Evolutionary conservation across 1,140 invertebrate genomes (phyloP), one percentile per base, ranked within the genome.

Genomic region (Drosophila santomea): DNA sequence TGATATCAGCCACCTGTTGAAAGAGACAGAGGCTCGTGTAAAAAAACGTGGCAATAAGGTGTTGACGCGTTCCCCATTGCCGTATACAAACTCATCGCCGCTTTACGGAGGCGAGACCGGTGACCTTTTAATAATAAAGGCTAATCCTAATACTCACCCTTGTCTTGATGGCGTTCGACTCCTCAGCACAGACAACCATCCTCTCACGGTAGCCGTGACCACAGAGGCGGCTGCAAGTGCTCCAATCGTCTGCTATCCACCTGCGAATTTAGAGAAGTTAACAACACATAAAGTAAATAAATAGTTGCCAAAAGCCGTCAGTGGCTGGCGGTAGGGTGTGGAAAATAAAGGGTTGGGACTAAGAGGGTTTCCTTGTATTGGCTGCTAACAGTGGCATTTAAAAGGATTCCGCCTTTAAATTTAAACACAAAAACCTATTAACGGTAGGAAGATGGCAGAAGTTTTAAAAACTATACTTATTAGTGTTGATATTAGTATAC

Each of bases 161-260:
- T 82, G 93, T 94, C 92, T 94, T 95, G 55, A 92, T 93, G 57
- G 93, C 93, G 83, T 96, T 96, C 72, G 93, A 94, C 90, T 96
- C 95, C 92, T 96, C 96, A 32, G 95, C 95, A 89, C 97, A 98
- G 74, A 96, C 95, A 51, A 98, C 96, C 58, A 95, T 93, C 35
- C 97, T 94, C 28, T 95, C 94, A 81, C 95, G 94, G 41, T 95
- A 94, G 17, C 97, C 97, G 39, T 96, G 96, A 2, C 97, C 97
- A 90, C 97, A 98, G n/a, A 94, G 95, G 5, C 94, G 94, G 48
- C 95, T 96, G 93, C 97, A 98, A 38, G 94, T 92, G 50, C 96
- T 96, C 97, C 98, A 99, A 71, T 97, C 96, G 43, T 96, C 96
- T n/a, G 95, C 95, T 78, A 96, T 94, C 98, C 98, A 99, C 91